Conservation (phyloP, 1,140 invertebrate species). For the Drosophila sp. region DNA sequence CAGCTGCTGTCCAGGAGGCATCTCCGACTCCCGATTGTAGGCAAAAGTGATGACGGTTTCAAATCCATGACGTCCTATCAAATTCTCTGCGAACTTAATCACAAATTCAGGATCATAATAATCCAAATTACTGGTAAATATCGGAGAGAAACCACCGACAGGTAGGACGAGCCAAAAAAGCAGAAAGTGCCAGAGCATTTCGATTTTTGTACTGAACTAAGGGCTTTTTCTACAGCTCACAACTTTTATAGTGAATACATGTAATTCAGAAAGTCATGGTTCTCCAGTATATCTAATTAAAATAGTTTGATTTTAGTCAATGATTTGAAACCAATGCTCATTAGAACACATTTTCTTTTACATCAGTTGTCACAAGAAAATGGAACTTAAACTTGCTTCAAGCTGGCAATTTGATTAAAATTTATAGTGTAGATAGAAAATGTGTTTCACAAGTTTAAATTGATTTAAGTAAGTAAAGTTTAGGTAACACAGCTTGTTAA, state of each 20-base stretch:
- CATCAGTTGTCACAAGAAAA: background rate
- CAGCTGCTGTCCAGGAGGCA: background rate
- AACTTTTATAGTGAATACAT: background rate
- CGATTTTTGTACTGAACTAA: constrained; percentile 6
- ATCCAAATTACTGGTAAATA: background rate
- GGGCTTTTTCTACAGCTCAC: background rate
- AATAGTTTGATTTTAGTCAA: background rate
- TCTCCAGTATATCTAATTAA: constrained; percentile 3
- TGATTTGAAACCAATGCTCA: background rate
- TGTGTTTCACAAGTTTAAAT: too few relatives aligned
- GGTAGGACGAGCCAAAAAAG: background rate
- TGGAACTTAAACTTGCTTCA: background rate
- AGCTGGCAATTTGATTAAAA: background rate
- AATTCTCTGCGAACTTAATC: background rate
- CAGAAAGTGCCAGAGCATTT: constrained; percentile 7
- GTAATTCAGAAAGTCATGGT: constrained; percentile 11
- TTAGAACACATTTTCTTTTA: background rate
- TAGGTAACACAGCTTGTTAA: too few relatives aligned
- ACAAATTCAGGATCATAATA: constrained; percentile 10
- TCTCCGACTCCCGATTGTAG: background rate
- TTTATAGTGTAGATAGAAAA: too few relatives aligned
- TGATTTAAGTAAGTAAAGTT: too few relatives aligned
- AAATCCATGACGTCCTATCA: constrained; percentile 1
- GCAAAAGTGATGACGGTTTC: constrained; percentile 21
- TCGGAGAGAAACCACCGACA: background rate